Evolutionary conservation across 1,140 invertebrate genomes (phyloP).

Genomic region (Monochamus saltuarius): DNA sequence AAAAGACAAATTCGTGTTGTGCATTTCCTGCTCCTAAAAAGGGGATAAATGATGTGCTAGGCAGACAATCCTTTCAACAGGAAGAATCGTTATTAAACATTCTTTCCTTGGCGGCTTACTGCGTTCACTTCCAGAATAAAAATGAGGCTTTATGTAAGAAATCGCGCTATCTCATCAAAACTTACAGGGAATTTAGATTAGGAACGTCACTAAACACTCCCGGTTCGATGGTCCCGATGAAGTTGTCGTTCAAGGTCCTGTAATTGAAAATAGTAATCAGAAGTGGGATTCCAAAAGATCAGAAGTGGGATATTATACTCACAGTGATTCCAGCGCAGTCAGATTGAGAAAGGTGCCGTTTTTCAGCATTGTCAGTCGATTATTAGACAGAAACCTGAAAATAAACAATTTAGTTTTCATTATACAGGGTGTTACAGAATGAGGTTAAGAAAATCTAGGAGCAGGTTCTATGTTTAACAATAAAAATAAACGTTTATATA

Average conservation of each 20-base stretch:
- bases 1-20: too few species aligned
- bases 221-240: conserved; percentile 39
- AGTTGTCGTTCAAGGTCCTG: conserved; percentile 49
- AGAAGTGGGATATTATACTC: conserved; percentile 35
- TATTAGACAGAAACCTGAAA: conserved; percentile 33
- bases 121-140: too few species aligned
- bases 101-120: neutral
- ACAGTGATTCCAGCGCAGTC: conserved; percentile 29
- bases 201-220: conserved; percentile 42
- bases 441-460: too few species aligned
- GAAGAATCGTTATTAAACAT: neutral
- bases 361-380: conserved; percentile 20
- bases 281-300: conserved; percentile 42
- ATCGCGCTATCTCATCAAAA: too few species aligned
- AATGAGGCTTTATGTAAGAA: neutral
- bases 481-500: too few species aligned
- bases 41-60: too few species aligned
- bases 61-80: too few species aligned
- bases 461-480: too few species aligned
- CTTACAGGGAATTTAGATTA: conserved; percentile 49
- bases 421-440: too few species aligned
- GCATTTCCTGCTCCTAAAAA: too few species aligned
- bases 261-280: conserved; percentile 45
- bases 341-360: conserved; percentile 32
- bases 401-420: neutral